Evolutionary conservation across 2,797 vertebrate genomes (phyloP), one percentile per base, ranked within the genome.

Genomic region (Leptodactylus fallax): DNA sequence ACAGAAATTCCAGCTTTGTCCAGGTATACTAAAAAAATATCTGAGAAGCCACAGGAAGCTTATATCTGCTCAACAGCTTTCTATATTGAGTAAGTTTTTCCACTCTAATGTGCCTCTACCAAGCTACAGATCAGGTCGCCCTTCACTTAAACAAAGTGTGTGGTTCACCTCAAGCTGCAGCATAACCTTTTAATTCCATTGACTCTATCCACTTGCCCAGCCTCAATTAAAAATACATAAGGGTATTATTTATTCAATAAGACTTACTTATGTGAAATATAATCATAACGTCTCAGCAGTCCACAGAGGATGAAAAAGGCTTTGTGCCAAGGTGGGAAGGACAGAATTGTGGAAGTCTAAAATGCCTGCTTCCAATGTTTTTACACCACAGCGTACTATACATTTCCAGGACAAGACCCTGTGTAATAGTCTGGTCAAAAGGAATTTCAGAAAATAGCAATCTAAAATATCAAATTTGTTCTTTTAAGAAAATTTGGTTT

Each of bases 171-270:
- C 81, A 86, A 83, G 80, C 72, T 83, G 67, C 84, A 89, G 85
- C 27, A 61, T 86, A 89, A 89, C 88, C 88, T 89, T 89, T 89
- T 89, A 89, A 89, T 89, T 89, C 85, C 88, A 79, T 55, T 72
- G 88, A 89, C 88, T 86, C 80, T n/a, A 87, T 87, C 85, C 81
- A 89, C 81, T 89, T 86, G 88, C 85, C 85, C 80, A 87, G 88
- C 74, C 61, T 87, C 85, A 72, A 89, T 89, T 89, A 89, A 89
- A 89, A 89, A 89, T 89, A 89, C 88, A 89, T 89, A 89, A 89
- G 88, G 88, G 85, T 89, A 89, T 89, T 89, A 89, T 89, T 89
- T 89, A 89, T 89, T 89, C 88, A 89, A 89, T 89, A 89, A 89
- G 88, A 89, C 88, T 89, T 89, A 89, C 88, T 89, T 89, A 86